A percentile compares a stretch with the other conserved stretches of the same genome.
Evolutionary conservation across 2,797 vertebrate species (phyloP).

Genomic region (Acipenser transmontanus): DNA sequence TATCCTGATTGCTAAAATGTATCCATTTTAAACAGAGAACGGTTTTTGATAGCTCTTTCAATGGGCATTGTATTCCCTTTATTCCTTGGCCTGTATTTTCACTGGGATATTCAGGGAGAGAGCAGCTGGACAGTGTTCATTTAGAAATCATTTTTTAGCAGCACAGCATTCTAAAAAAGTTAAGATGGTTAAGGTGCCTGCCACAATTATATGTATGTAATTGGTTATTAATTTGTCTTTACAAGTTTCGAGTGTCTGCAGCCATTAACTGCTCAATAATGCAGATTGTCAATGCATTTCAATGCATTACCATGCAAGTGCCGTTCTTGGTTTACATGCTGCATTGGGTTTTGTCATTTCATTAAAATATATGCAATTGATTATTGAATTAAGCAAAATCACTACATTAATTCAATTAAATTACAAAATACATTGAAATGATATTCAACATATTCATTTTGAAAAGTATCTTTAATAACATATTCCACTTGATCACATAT

Average conservation of each 20-base stretch:
- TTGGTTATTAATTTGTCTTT: not conserved
- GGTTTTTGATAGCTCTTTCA: no score
- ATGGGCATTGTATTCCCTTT: not conserved
- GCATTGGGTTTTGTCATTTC: no score
- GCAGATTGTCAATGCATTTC: slow-evolving; percentile 4
- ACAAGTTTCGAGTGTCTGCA: not conserved
- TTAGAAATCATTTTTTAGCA: not conserved
- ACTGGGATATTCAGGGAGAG: no score
- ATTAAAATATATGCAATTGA: no score
- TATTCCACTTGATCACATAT: no score
- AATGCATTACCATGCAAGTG: not conserved
- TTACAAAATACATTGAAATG: no score
- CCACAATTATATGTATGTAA: not conserved
- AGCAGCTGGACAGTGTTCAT: not conserved
- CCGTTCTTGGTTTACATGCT: no score
- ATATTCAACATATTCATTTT: no score
- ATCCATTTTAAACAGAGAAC: not conserved
- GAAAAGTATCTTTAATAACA: no score
- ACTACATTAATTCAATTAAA: no score
- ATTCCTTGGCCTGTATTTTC: not conserved
- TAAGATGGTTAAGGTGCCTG: not conserved
- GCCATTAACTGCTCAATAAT: slow-evolving; percentile 4
- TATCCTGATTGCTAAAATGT: not conserved
- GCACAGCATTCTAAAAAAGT: no score
- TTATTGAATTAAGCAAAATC: no score